phyloP scores from a whole-genome alignment of 64 coral and sea anemone species.

The Catalaphyllia jardinei region DNA sequence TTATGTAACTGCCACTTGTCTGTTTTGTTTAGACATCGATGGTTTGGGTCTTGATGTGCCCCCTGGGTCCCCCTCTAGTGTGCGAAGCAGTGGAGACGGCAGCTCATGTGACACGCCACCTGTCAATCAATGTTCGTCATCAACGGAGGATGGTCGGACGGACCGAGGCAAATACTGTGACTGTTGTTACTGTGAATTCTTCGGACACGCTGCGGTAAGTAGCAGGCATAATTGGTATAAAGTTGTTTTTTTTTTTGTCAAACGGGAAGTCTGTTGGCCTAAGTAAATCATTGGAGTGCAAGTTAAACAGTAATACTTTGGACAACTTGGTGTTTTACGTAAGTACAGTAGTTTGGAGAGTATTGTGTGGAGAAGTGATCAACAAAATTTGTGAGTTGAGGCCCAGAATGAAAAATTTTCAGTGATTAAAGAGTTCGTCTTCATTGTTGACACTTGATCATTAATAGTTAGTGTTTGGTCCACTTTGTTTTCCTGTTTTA shows the following conservation, averaged over 20 bases:
- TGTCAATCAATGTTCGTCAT: slow-evolving; percentile 56
- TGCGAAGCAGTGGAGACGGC: slow-evolving; percentile 78
- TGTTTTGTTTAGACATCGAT: slow-evolving; percentile 25
- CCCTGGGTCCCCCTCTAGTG: slow-evolving; percentile 80
- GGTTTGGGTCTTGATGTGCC: slow-evolving; percentile 62
- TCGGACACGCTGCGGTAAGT: slow-evolving; percentile 89
- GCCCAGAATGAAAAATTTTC: no score
- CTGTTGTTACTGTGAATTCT: slow-evolving; percentile 92
- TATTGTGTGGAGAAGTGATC: no score
- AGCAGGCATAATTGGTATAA: not conserved
- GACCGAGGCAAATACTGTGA: slow-evolving; percentile 89
- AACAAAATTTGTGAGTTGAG: no score
- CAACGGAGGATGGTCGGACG: slow-evolving; percentile 67
- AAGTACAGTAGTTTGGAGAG: no score
- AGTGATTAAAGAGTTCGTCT: no score
- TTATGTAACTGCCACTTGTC: not conserved
- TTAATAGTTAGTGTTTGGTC: no score
- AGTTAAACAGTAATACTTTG: no score
- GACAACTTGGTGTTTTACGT: no score
- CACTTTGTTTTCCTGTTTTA: no score
- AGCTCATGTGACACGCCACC: slow-evolving; percentile 85
- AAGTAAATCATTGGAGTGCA: no score
- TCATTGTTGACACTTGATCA: no score
- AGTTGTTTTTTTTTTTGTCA: not conserved
- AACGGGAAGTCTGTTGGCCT: no score